phyloP scores from a whole-genome alignment of 2,797 vertebrate species.

The Catostomus latipinnis region DNA sequence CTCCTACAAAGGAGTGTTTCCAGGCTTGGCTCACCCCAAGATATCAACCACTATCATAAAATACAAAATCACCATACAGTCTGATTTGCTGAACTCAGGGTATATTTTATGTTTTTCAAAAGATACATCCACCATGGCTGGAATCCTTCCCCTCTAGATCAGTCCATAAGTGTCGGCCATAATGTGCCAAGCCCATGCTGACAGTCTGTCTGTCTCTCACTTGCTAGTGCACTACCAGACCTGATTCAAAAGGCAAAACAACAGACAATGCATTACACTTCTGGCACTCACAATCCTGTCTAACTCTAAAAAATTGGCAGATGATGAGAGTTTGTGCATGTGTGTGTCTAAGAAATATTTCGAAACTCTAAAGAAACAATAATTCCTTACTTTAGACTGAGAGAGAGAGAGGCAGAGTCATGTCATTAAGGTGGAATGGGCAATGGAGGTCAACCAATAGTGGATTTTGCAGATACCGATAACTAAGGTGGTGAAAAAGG shows the following conservation, averaged over 20 bases:
- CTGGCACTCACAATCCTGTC: conserved; percentile 45
- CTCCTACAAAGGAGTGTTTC: background rate
- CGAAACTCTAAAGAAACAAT: background rate
- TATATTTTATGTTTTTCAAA: background rate
- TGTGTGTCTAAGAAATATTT: conserved; percentile 10
- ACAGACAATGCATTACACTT: conserved; percentile 52
- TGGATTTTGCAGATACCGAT: no score
- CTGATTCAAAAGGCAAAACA: conserved; percentile 45
- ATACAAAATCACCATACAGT: background rate
- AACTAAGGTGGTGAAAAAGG: no score
- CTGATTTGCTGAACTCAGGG: background rate
- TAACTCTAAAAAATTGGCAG: conserved; percentile 26
- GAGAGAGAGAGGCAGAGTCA: no score
- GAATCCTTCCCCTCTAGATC: conserved; percentile 25
- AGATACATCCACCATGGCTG: conserved; percentile 17
- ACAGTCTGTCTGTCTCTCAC: conserved; percentile 41
- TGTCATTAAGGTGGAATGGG: no score
- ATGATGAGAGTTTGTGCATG: background rate
- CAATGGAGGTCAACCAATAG: no score
- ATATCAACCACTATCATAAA: background rate
- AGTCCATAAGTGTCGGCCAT: background rate
- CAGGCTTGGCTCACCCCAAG: background rate
- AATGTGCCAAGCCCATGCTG: conserved; percentile 27
- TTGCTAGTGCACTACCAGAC: conserved; percentile 24
- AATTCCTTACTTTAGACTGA: background rate